phyloP scores from a whole-genome alignment of 64 coral and sea anemone species.

The Pocillopora verrucosa region DNA sequence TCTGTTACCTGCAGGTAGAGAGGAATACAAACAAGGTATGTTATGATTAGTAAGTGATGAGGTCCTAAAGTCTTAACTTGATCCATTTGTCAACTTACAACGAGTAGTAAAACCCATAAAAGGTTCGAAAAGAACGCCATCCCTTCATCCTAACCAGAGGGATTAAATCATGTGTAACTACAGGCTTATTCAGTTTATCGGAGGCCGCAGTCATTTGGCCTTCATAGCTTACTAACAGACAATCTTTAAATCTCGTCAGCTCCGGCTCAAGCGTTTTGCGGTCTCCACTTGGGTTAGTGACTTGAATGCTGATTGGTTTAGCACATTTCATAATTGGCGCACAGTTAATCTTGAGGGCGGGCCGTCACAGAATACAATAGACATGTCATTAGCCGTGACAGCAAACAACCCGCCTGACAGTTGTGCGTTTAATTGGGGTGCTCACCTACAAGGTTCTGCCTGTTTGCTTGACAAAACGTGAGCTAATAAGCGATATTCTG shows the following conservation, averaged over 20 bases:
- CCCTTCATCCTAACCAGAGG: slow-evolving; percentile 34
- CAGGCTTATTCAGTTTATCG: slow-evolving; percentile 14
- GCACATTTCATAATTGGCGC: slow-evolving; percentile 23
- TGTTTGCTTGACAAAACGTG: slow-evolving; percentile 26
- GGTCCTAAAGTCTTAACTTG: slow-evolving; percentile 28
- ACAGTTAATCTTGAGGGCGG: slow-evolving; percentile 46
- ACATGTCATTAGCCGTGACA: slow-evolving; percentile 44
- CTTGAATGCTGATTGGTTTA: slow-evolving; percentile 24
- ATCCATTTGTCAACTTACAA: slow-evolving; percentile 40
- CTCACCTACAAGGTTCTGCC: slow-evolving; percentile 23
- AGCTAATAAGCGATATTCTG: slow-evolving; percentile 30
- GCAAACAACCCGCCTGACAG: slow-evolving; percentile 33
- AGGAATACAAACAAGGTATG: slow-evolving; percentile 17
- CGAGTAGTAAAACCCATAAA: slow-evolving; percentile 39
- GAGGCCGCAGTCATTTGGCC: slow-evolving; percentile 28
- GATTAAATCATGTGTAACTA: not conserved
- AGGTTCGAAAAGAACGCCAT: slow-evolving; percentile 34
- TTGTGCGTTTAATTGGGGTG: slow-evolving; percentile 38
- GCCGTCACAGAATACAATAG: slow-evolving; percentile 21
- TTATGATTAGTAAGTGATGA: slow-evolving; percentile 42
- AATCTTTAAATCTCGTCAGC: slow-evolving; percentile 53
- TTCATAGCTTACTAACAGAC: slow-evolving; percentile 44
- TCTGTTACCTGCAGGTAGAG: slow-evolving; percentile 24
- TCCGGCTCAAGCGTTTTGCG: slow-evolving; percentile 23
- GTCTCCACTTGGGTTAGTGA: slow-evolving; percentile 20